Conservation (phyloP, 1,140 invertebrate genomes). For the Tetramorium simillimum region DNA sequence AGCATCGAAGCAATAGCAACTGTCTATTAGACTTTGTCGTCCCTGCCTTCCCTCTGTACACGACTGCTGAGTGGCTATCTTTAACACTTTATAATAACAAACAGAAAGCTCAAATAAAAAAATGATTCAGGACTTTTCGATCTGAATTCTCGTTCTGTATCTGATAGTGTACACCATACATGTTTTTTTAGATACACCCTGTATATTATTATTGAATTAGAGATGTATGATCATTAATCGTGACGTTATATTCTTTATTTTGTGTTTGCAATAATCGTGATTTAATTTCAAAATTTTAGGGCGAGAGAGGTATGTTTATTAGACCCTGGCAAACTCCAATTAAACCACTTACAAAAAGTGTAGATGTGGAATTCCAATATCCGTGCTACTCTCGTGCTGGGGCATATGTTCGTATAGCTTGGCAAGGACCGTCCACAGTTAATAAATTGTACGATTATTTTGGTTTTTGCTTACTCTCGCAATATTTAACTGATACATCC, state of each 20-base stretch:
- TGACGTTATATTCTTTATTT: neutral
- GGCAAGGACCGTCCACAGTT: slow-evolving; percentile 92
- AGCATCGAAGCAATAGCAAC: no score
- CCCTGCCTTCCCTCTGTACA: no score
- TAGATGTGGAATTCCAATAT: slow-evolving; percentile 88
- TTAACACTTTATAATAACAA: no score
- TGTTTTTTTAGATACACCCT: no score
- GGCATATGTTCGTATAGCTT: slow-evolving; percentile 89
- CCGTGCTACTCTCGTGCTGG: slow-evolving; percentile 94
- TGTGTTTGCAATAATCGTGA: neutral
- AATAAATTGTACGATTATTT: slow-evolving; percentile 86
- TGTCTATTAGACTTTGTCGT: no score
- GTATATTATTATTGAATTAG: neutral
- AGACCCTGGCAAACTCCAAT: slow-evolving; percentile 92
- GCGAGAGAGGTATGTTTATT: slow-evolving; percentile 86
- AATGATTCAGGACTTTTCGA: no score
- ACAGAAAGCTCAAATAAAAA: no score
- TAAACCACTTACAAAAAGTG: slow-evolving; percentile 87
- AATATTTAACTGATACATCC: slow-evolving; percentile 94
- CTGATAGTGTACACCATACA: no score
- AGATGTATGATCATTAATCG: neutral
- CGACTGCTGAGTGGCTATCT: no score
- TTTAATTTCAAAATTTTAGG: slow-evolving; percentile 82
- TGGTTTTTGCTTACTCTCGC: slow-evolving; percentile 90
- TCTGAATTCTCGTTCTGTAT: no score